These are phyloP conservation scores for Teleogryllus oceanicus DNA, from an alignment of 2,888 invertebrate genomes.

Conservation along the genomic window DNA sequence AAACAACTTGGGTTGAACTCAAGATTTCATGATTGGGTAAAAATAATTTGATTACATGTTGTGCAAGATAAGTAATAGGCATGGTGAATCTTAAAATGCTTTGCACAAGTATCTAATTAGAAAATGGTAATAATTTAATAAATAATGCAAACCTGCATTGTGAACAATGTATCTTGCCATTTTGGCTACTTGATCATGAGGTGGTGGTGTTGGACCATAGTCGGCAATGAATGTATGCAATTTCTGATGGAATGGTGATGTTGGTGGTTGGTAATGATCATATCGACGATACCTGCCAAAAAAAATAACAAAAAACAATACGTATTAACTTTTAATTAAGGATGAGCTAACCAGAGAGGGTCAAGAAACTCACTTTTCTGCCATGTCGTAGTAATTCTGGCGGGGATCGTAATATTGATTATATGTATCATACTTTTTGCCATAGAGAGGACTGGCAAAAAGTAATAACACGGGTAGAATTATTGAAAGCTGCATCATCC, in stretches of 20 bases:
- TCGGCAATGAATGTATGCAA: background rate
- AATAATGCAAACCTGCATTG: conserved; percentile 54
- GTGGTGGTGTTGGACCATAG: conserved; percentile 52
- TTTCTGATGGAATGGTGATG: background rate
- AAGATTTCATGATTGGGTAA: too few relatives aligned
- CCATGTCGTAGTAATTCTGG: background rate
- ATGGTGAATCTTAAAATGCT: too few relatives aligned
- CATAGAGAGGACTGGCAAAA: too few relatives aligned
- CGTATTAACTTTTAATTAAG: too few relatives aligned
- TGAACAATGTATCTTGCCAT: conserved; percentile 73
- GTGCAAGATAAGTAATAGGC: too few relatives aligned
- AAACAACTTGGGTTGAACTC: too few relatives aligned
- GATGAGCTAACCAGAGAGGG: too few relatives aligned
- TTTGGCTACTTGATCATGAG: conserved; percentile 58
- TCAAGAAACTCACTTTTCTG: background rate
- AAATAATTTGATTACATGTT: too few relatives aligned
- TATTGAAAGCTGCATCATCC: too few relatives aligned
- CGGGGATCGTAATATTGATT: background rate
- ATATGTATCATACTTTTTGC: background rate
- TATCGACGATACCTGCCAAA: background rate
- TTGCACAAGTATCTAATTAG: too few relatives aligned
- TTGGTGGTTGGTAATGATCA: background rate
- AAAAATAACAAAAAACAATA: too few relatives aligned
- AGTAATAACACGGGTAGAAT: too few relatives aligned
- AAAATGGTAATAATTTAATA: conserved; percentile 29